phyloP scores from a whole-genome alignment of 2,797 vertebrate genomes.

The Myiotriccus ornatus region DNA sequence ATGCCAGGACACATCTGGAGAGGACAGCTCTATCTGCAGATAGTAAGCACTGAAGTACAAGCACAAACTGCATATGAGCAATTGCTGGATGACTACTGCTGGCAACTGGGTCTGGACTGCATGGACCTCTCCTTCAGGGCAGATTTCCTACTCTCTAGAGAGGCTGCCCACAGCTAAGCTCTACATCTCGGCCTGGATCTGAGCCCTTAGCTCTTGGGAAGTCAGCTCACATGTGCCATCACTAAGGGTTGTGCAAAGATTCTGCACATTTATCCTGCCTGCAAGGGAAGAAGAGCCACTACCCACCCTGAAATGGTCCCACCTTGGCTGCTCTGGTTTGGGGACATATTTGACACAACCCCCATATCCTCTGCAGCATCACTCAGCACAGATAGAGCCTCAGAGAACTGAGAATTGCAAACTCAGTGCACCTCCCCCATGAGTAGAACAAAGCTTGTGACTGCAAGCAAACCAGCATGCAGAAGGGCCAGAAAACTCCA shows the following conservation, averaged over 20 bases:
- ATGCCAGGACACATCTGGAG: background rate
- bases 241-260: background rate
- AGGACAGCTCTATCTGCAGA: background rate
- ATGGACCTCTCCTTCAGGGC: background rate
- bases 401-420: background rate
- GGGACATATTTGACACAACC: background rate
- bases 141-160: background rate
- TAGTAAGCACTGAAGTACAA: background rate
- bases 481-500: background rate
- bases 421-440: background rate
- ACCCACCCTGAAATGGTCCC: background rate
- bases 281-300: background rate
- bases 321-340: background rate
- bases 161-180: background rate
- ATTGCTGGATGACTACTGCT: background rate
- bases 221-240: background rate
- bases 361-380: background rate
- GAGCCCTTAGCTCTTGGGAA: background rate
- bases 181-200: background rate
- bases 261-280: background rate
- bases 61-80: background rate
- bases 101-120: background rate
- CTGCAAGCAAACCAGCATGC: background rate
- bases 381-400: background rate
- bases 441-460: background rate